Evolutionary conservation across 1,140 invertebrate genomes (phyloP).

Genomic region (Cherax quadricarinatus): DNA sequence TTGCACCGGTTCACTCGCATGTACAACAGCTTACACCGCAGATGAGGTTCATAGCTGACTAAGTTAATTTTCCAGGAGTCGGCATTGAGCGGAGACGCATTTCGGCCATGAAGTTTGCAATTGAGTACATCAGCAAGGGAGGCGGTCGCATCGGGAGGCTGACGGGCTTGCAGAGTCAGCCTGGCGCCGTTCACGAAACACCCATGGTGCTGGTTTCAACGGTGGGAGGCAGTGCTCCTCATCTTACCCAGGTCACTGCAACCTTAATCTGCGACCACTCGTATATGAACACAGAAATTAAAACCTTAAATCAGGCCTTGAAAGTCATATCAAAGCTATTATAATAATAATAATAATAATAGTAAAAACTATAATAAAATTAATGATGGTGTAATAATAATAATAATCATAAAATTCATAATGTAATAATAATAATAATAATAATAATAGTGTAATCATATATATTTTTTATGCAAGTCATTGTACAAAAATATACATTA

Average conservation of each 20-base stretch:
- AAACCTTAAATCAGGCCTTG: too few species aligned
- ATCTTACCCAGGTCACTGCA: conserved; percentile 39
- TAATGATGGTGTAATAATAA: too few species aligned
- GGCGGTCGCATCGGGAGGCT: conserved; percentile 42
- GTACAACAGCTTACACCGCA: not conserved
- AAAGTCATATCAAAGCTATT: too few species aligned
- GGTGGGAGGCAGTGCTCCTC: conserved; percentile 40
- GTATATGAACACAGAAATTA: too few species aligned
- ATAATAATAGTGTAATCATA: too few species aligned
- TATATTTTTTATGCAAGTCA: too few species aligned
- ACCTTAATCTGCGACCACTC: too few species aligned
- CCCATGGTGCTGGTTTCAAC: conserved; percentile 31
- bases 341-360: too few species aligned
- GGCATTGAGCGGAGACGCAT: not conserved
- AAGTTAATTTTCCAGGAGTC: not conserved
- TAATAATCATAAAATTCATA: too few species aligned
- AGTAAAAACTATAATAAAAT: too few species aligned
- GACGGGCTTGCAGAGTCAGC: conserved; percentile 38
- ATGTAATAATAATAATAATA: too few species aligned
- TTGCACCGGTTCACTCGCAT: not conserved
- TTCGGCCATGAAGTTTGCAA: conserved; percentile 42
- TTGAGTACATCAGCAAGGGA: conserved; percentile 36
- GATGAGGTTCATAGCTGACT: not conserved
- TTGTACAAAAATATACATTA: too few species aligned
- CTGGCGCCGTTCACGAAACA: conserved; percentile 13